Base-by-base conservation (phyloP, 1,140 invertebrate genomes). In the Formica selysi region DNA sequence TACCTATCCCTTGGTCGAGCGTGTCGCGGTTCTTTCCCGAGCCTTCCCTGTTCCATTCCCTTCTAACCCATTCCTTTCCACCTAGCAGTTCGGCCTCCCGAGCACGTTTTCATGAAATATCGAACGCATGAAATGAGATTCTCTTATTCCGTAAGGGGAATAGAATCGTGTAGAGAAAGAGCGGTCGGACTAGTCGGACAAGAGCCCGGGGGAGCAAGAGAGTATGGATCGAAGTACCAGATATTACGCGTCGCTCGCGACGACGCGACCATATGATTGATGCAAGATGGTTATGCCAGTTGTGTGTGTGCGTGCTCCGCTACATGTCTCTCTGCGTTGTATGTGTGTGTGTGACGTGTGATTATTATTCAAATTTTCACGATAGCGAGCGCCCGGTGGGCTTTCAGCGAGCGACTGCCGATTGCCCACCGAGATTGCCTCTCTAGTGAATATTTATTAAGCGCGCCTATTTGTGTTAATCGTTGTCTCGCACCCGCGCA, bases 51-150 rank as follows among this genome's bases (percentile, higher is more conserved):
- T 73, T 70, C 64, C 59, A 68, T 64, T 70, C 78, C 59, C 79
- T 84, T 70, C 44, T 79, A 76, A 86, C 70, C 86, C 88, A 68
- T 76, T 78, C 70, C 85, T 85, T 86, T 87, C 65, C 59, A 67
- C 74, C 67, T 41, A 59, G 29, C 29, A 59, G 79, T 81, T 51
- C 38, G 38, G 29, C 68, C 87, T 59, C 67, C 87, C 84, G 88
- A 87, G 86, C 89, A 90, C 83, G 91, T 92, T 91, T 91, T 89
- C 91, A 92, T 93, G 92, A 92, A 93, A 93, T 93, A 93, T 93
- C 93, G 92, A 93, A 91, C 89, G 89, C 87, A 85, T 74, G 87
- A 76, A 93, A 93, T 93, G 90, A 92, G 92, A 93, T 93, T 92
- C 89, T 90, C 89, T 89, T 88, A 91, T 92, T 89, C 85, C 76